phyloP scores from a whole-genome alignment of 2,113 vertebrate species.

The Parus major region DNA sequence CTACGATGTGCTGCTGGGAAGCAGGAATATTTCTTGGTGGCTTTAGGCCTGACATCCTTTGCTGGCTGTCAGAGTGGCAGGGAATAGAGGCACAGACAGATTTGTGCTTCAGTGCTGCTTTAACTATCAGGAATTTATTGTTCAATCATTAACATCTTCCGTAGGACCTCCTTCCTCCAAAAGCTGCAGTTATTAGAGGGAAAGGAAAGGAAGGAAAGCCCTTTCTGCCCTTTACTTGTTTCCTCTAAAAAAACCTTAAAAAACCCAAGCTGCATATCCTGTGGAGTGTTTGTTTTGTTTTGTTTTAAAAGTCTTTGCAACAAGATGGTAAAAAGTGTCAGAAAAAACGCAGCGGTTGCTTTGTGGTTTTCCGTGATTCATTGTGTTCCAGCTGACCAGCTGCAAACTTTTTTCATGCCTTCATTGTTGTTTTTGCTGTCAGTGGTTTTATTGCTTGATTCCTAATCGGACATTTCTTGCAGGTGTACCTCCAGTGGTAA shows the following conservation, averaged over 20 bases:
- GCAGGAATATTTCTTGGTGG: not conserved
- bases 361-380: slow-evolving; percentile 10
- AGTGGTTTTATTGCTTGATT: slow-evolving; percentile 18
- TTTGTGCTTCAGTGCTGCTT: not conserved
- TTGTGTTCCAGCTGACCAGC: slow-evolving; percentile 31
- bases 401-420: not conserved
- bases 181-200: not conserved
- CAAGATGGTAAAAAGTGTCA: not conserved
- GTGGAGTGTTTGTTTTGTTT: not conserved
- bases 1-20: not conserved
- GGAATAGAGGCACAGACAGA: not conserved
- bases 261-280: not conserved
- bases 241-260: not conserved
- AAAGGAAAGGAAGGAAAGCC: not conserved
- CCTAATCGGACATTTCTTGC: not conserved
- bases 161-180: not conserved
- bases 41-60: not conserved
- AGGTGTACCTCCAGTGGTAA: slow-evolving; percentile 12
- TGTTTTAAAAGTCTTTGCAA: slow-evolving; percentile 4
- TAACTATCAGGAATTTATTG: slow-evolving; percentile 9
- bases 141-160: not conserved
- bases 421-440: slow-evolving; percentile 12
- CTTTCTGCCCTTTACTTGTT: not conserved
- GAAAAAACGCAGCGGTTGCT: not conserved
- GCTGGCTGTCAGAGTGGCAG: not conserved